Evolutionary conservation across 1,140 invertebrate species (phyloP).

Genomic region (Pseudomyrmex gracilis): DNA sequence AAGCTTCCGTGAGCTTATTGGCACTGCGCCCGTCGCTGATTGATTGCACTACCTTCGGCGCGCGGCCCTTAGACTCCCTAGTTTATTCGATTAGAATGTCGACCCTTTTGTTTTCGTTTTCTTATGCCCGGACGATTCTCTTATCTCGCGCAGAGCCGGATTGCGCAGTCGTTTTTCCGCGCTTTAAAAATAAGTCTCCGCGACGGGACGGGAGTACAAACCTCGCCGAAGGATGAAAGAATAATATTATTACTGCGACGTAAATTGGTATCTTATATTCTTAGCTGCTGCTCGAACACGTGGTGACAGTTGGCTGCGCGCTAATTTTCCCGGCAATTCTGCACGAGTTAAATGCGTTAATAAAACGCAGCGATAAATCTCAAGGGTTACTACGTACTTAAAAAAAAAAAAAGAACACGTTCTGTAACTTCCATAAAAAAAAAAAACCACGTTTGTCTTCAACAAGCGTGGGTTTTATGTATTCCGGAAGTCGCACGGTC

Average conservation of each 20-base stretch:
- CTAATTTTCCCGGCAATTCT: background rate
- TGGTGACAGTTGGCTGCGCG: conserved; percentile 5
- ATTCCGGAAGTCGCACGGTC: background rate
- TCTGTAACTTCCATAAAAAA: background rate
- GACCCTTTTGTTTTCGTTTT: conserved; percentile 28
- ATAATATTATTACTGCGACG: conserved; percentile 50
- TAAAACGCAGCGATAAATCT: conserved; percentile 1
- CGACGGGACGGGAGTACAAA: conserved; percentile 26
- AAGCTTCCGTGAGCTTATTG: conserved; percentile 39
- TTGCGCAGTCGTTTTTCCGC: conserved; percentile 26
- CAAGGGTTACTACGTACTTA: background rate
- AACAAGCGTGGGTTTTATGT: background rate
- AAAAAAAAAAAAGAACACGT: background rate
- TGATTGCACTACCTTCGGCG: conserved; percentile 25
- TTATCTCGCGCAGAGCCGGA: conserved; percentile 40
- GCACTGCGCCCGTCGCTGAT: conserved; percentile 51
- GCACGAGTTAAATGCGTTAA: background rate
- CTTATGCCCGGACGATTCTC: conserved; percentile 26
- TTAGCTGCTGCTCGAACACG: background rate
- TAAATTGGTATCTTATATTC: conserved; percentile 43
- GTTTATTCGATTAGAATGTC: conserved; percentile 53
- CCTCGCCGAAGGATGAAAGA: conserved; percentile 46
- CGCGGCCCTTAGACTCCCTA: conserved; percentile 19
- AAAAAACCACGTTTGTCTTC: too few relatives aligned
- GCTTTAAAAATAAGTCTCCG: conserved; percentile 44